Evolutionary conservation across 2,888 invertebrate species (phyloP), one percentile per base, ranked within the genome.

Genomic region (Melieria picta): DNA sequence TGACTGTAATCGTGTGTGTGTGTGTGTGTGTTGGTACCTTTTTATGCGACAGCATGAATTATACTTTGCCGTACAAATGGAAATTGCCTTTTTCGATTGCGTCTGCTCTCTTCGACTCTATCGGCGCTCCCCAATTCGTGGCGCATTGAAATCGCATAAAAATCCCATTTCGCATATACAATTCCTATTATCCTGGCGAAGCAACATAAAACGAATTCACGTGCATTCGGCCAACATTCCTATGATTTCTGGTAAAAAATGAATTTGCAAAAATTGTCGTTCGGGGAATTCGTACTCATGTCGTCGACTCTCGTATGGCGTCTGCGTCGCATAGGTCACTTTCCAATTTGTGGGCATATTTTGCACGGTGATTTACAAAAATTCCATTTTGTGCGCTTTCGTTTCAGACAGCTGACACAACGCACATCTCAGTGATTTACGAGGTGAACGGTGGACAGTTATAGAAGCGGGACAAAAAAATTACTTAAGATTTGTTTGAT

Each of bases 161-260:
- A 82, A 79, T 75, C 78, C 78, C 78, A 81, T 81, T 83, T 80
- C 82, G 80, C 81, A 82, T 81, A 80, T 79, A 80, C 80, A 83
- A 81, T 78, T 76, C 75, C 73, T 75, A 76, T 75, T 73, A 77
- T 74, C 69, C 74, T 74, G 57, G 65, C 62, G 65, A 70, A 45
- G 72, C 52, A 52, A 52, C 72, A 57, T 69, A 71, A 71, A 70
- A 72, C 71, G 73, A 65, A 71, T 72, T 65, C 50, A 10, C 50
- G 52, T 11, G 65, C 45, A 60, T 58, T 47, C 46, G 56, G n/a
- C 30, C 30, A 52, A 45, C 48, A 77, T 78, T 77, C 76, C 77
- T 70, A 72, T 76, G 65, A 75, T 75, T 77, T 69, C 77, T 72
- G 72, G 69, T 78, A 76, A 70, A 77, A 72, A 76, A 73, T 75